These are phyloP conservation scores for Megaleporinus macrocephalus DNA, from an alignment of 2,113 vertebrate species.

Conservation along the genomic window DNA sequence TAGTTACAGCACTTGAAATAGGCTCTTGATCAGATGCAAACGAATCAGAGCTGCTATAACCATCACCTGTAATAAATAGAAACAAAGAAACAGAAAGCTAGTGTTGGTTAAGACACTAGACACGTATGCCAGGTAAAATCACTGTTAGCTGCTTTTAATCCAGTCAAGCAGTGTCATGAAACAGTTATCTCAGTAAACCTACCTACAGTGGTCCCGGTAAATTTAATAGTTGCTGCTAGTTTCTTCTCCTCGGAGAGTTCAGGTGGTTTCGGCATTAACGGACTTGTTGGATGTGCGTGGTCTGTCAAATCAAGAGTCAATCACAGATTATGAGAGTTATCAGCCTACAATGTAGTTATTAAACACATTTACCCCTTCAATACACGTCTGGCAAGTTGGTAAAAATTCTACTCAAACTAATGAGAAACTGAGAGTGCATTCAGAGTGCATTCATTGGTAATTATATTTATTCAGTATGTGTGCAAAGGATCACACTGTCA, in stretches of 20 bases:
- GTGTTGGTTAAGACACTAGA: not conserved
- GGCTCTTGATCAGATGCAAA: slow-evolving; percentile 95
- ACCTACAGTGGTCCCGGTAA: slow-evolving; percentile 90
- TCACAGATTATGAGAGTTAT: slow-evolving; percentile 69
- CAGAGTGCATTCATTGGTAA: too few species aligned
- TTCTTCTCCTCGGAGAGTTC: slow-evolving; percentile 93
- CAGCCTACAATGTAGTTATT: slow-evolving; percentile 54
- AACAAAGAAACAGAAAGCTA: not conserved
- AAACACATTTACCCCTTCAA: not conserved
- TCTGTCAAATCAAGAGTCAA: slow-evolving; percentile 72
- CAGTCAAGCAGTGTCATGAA: not conserved
- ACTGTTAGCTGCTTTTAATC: not conserved
- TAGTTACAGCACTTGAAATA: slow-evolving; percentile 82
- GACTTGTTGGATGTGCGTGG: slow-evolving; percentile 92
- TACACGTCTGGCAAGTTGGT: too few species aligned
- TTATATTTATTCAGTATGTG: too few species aligned
- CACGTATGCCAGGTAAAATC: not conserved
- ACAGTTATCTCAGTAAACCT: slow-evolving; percentile 53
- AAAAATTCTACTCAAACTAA: too few species aligned
- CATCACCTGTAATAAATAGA: slow-evolving; percentile 82
- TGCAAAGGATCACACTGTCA: too few species aligned
- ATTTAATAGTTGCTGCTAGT: slow-evolving; percentile 88
- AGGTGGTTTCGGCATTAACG: slow-evolving; percentile 87
- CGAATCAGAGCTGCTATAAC: slow-evolving; percentile 98
- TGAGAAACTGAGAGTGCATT: too few species aligned